A percentile compares a stretch with the other conserved stretches of the same genome.
phyloP scores from a whole-genome alignment of 2,797 vertebrate species.

The Coranthus polyacanthus region DNA sequence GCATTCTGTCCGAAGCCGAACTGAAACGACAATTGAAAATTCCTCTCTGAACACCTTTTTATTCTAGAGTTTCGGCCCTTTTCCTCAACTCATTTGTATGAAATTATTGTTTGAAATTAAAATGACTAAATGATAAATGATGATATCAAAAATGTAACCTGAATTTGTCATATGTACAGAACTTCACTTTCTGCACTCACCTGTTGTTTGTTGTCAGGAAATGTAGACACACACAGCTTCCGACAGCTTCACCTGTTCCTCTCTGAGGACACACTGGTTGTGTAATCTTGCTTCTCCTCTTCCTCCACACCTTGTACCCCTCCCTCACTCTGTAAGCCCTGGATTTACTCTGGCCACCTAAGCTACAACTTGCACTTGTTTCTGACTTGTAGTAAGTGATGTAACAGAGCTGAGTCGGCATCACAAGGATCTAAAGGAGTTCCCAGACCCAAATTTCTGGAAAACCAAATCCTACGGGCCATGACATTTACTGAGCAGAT shows the following conservation, averaged over 20 bases:
- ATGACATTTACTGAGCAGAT: background rate
- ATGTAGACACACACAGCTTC: background rate
- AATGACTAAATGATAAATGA: too few relatives aligned
- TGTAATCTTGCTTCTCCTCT: slow-evolving; percentile 17
- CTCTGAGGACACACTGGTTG: slow-evolving; percentile 1
- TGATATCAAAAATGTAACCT: background rate
- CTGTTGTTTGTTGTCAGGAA: slow-evolving; percentile 12
- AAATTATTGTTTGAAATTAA: too few relatives aligned
- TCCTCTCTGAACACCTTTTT: too few relatives aligned
- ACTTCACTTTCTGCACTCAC: slow-evolving; percentile 19
- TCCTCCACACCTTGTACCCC: slow-evolving; percentile 2
- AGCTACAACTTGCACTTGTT: background rate
- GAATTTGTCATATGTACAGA: background rate
- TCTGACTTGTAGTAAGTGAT: background rate
- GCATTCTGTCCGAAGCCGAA: slow-evolving; percentile 58
- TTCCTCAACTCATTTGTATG: too few relatives aligned
- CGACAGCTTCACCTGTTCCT: slow-evolving; percentile 1
- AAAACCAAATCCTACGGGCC: too few relatives aligned
- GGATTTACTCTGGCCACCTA: slow-evolving; percentile 24
- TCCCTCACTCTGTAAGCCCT: slow-evolving; percentile 22
- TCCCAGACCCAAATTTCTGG: background rate
- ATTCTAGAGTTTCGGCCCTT: too few relatives aligned
- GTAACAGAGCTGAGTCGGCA: background rate
- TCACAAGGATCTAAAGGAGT: background rate
- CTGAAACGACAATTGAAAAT: too few relatives aligned